A percentile compares a stretch with the other conserved stretches of the same genome.
Evolutionary conservation across 2,797 vertebrate genomes (phyloP).

Genomic region (Poecilia velifera): DNA sequence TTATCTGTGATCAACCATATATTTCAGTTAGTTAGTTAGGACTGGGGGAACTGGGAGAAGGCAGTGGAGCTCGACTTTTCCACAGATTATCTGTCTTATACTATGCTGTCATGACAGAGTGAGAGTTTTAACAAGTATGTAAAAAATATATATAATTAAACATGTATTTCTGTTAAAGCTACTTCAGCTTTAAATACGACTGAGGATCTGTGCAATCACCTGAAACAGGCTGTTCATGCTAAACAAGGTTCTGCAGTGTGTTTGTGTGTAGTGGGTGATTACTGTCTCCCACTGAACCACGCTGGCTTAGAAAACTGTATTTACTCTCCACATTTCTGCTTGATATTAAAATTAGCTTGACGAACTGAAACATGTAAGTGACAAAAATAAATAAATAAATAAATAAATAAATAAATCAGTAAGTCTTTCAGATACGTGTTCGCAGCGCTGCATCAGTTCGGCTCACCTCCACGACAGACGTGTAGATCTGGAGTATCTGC

Average conservation of each 20-base stretch:
- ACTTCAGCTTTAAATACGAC: too few species aligned
- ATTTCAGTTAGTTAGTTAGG: not conserved
- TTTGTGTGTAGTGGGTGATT: not conserved
- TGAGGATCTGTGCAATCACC: not conserved
- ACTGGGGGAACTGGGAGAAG: too few species aligned
- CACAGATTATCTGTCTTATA: too few species aligned
- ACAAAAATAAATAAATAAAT: too few species aligned
- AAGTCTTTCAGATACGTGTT: not conserved
- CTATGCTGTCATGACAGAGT: too few species aligned
- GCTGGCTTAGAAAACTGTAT: not conserved
- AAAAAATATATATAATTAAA: too few species aligned
- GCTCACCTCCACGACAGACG: constrained; percentile 74
- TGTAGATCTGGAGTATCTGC: constrained; percentile 88
- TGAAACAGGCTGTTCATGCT: not conserved
- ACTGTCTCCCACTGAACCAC: not conserved
- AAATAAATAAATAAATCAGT: not conserved
- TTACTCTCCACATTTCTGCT: not conserved
- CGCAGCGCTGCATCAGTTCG: not conserved
- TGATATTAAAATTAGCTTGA: not conserved
- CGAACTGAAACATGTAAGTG: not conserved
- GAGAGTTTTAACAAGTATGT: too few species aligned
- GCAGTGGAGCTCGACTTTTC: too few species aligned
- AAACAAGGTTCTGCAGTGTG: not conserved
- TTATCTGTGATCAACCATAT: not conserved
- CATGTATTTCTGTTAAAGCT: too few species aligned